Evolutionary conservation across 2,888 invertebrate genomes (phyloP).

Genomic region (Herminia tarsipennalis): DNA sequence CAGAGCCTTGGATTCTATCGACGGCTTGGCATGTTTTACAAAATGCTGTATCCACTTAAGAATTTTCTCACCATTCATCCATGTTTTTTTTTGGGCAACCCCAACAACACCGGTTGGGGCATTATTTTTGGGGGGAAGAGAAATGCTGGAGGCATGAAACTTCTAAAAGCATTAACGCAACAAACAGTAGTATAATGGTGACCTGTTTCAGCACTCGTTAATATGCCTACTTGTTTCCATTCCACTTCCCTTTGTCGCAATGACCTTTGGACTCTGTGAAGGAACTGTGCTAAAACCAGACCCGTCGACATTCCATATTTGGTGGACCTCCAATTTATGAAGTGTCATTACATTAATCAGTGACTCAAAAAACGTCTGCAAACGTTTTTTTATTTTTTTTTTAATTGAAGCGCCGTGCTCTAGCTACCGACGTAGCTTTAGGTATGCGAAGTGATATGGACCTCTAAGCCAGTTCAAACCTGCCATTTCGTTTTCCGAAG

Average conservation of each 20-base stretch:
- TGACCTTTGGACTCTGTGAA: conserved; percentile 15
- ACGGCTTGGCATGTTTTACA: too few species aligned
- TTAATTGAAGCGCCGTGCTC: conserved; percentile 23
- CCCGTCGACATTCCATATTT: conserved; percentile 22
- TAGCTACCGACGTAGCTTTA: conserved; percentile 21
- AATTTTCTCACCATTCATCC: too few species aligned
- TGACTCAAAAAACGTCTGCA: conserved; percentile 13
- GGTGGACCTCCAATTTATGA: conserved; percentile 13
- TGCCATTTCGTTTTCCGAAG: conserved; percentile 13
- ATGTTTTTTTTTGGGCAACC: conserved; percentile 18
- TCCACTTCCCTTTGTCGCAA: conserved; percentile 21
- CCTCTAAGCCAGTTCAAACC: conserved; percentile 17
- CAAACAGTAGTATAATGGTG: conserved; percentile 3
- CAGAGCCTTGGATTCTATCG: too few species aligned
- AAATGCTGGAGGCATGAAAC: conserved; percentile 16
- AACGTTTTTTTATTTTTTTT: conserved; percentile 17
- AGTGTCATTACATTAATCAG: conserved; percentile 4
- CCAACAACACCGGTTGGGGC: conserved; percentile 14
- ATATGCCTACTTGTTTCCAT: conserved; percentile 21
- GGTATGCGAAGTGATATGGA: conserved; percentile 16
- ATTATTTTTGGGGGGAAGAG: conserved; percentile 14
- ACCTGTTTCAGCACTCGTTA: conserved; percentile 17
- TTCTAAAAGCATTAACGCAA: conserved; percentile 4
- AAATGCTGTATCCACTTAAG: too few species aligned
- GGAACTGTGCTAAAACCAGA: conserved; percentile 18